Conservation (phyloP, 37 sponge, comb jelly and placozoan genomes). For the Agelas oroides region DNA sequence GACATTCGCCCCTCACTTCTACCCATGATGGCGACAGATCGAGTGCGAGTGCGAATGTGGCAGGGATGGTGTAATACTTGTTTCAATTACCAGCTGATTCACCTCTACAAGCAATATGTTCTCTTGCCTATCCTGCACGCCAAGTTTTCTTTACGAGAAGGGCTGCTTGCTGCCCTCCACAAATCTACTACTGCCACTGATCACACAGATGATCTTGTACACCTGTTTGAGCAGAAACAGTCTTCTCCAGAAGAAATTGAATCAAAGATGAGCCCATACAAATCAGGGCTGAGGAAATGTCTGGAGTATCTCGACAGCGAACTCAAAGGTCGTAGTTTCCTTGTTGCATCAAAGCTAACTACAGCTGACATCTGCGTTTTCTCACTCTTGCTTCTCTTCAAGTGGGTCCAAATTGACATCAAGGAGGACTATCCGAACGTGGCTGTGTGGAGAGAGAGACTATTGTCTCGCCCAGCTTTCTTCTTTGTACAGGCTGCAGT, state of each 20-base stretch:
- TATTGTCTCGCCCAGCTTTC: neutral
- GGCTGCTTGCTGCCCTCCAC: neutral
- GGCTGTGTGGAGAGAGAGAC: neutral
- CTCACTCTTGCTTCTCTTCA: constrained; percentile 5
- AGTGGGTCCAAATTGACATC: neutral
- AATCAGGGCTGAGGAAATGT: neutral
- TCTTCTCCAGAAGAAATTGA: no score
- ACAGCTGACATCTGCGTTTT: neutral
- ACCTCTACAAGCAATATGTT: neutral
- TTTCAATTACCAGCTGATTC: constrained; percentile 5
- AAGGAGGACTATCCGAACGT: neutral
- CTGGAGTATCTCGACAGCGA: neutral
- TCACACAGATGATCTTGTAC: neutral
- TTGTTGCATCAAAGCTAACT: constrained; percentile 5
- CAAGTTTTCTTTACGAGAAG: neutral
- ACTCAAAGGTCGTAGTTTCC: neutral
- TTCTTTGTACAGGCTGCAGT: neutral
- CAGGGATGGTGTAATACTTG: neutral
- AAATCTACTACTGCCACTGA: constrained; percentile 8
- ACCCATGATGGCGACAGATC: neutral
- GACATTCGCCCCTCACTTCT: neutral
- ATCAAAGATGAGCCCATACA: neutral
- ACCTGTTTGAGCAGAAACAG: neutral
- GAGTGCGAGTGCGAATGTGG: constrained; percentile 1
- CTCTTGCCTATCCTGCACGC: neutral